Evolutionary conservation across 2,888 invertebrate species (phyloP), one percentile per base, ranked within the genome.

Genomic region (Oscheius sp.): DNA sequence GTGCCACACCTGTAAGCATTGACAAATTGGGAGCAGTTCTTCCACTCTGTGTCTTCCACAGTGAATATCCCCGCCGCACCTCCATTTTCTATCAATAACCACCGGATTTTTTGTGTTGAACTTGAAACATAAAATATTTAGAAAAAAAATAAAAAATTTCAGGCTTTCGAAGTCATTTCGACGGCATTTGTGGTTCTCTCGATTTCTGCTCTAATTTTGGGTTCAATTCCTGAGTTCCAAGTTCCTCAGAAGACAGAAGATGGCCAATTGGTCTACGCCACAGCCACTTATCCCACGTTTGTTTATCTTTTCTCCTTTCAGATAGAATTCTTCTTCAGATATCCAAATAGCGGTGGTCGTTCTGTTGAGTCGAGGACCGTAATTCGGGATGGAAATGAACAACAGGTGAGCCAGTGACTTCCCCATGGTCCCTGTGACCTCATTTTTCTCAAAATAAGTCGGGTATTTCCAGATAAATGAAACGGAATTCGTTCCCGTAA

Each of bases 221-320:
- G 86, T 41, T 85, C 85, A 21, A 87, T 87, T 64, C 87, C 87
- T 25, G 86, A 87, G 61, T 88, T 87, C 72, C 87, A 87, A 81
- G 86, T 87, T 23, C 83, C 82, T 7, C 83, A 82, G 41, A 77
- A 77, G 59, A 76, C 66, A 13, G 76, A 75, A n/a, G 80, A 79
- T 63, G 83, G 83, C 2, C 78, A 80, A 23, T 43, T 78, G 46
- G 78, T 80, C n/a, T 80, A 80, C 43, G 80, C 80, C 1, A 79
- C 81, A 1, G 84, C 82, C 27, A 85, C 84, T 6, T 85, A 85
- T 73, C 86, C 87, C 18, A 87, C 87, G 9, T 87, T 9, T 27
- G 66, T 52, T 46, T 29, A 1, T 12, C 9, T 12, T 12, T 45
- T 45, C 56, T 18, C 23, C 21, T 56, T 25, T 12, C 21, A 45